phyloP scores from a whole-genome alignment of 23 tunicate species.

The Halocynthia roretzi region DNA sequence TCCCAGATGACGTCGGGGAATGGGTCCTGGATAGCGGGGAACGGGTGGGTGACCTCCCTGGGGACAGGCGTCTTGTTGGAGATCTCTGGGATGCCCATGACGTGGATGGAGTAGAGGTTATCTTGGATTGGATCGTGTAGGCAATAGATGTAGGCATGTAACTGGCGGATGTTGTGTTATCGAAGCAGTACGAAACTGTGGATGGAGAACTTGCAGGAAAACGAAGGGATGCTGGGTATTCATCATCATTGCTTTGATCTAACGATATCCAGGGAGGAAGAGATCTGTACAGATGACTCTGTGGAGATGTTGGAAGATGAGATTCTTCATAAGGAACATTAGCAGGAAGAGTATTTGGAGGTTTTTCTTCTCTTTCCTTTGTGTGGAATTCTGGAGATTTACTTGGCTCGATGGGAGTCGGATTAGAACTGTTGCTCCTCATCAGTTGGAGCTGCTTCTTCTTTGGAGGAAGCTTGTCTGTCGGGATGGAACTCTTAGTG shows the following conservation, averaged over 20 bases:
- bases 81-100: slow-evolving; percentile 13
- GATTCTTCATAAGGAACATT: too few relatives aligned
- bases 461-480: slow-evolving; percentile 66
- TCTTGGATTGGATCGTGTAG: neutral
- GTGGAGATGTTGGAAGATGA: too few relatives aligned
- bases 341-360: slow-evolving; percentile 2
- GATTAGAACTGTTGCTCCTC: slow-evolving; percentile 25
- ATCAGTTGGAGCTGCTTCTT: slow-evolving; percentile 51
- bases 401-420: neutral
- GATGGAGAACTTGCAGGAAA: neutral
- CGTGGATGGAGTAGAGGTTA: neutral
- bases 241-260: neutral
- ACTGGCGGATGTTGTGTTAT: neutral
- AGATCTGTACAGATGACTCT: neutral
- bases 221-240: neutral
- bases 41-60: slow-evolving; percentile 12
- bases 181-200: neutral
- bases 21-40: neutral
- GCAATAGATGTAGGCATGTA: neutral
- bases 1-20: neutral
- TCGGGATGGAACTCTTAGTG: slow-evolving; percentile 36
- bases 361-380: neutral
- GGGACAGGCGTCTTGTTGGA: slow-evolving; percentile 3
- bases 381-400: neutral
- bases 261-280: slow-evolving; percentile 20